These are phyloP conservation scores for Gila orcuttii DNA, from an alignment of 2,113 vertebrate species.

Conservation along the genomic window DNA sequence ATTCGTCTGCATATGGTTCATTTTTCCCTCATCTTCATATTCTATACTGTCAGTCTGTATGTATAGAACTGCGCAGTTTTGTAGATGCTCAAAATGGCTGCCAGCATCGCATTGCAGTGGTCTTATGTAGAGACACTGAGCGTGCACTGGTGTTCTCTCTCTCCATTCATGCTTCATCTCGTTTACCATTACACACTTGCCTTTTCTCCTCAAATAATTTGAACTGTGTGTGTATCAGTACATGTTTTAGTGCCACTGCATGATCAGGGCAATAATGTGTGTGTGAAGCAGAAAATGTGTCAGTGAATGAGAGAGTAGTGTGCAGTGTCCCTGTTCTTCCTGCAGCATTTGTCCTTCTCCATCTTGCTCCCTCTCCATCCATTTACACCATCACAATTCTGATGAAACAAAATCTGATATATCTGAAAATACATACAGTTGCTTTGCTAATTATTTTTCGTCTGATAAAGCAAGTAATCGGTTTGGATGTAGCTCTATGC, in stretches of 20 bases:
- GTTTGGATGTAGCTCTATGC: neutral
- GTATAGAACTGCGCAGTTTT: neutral
- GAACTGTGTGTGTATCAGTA: neutral
- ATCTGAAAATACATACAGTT: neutral
- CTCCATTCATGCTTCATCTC: neutral
- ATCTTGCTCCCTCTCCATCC: neutral
- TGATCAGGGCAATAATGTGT: neutral
- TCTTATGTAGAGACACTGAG: neutral
- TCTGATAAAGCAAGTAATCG: neutral
- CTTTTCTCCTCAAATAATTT: neutral
- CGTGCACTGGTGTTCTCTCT: neutral
- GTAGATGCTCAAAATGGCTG: conserved; percentile 10
- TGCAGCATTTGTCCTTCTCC: neutral
- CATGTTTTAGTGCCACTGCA: neutral
- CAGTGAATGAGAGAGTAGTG: conserved; percentile 7
- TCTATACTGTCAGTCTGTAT: neutral
- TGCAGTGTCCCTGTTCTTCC: conserved; percentile 1
- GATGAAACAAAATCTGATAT: neutral
- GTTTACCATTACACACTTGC: neutral
- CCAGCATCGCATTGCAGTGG: conserved; percentile 16
- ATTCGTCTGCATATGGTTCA: neutral
- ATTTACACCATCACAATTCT: conserved; percentile 25
- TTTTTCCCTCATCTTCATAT: neutral
- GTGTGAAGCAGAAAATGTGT: conserved; percentile 29
- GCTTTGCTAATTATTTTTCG: neutral